Conservation (phyloP, 2,888 invertebrate species). For the Unio pictorum region DNA sequence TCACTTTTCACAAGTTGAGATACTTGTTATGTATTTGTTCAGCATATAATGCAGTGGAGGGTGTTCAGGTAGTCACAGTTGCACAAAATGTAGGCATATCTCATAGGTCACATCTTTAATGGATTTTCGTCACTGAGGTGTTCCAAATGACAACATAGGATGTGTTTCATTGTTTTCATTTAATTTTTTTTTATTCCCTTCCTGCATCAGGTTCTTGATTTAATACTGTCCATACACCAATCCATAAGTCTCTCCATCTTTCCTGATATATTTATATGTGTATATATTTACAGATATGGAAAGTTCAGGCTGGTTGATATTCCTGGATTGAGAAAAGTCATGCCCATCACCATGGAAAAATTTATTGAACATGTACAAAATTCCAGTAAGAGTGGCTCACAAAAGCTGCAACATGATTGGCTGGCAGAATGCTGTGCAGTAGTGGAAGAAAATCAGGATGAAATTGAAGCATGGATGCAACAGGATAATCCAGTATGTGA, state of each 20-base stretch:
- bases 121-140: too few relatives aligned
- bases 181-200: too few relatives aligned
- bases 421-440: conserved; percentile 63
- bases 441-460: conserved; percentile 64
- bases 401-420: conserved; percentile 58
- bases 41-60: too few relatives aligned
- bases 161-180: too few relatives aligned
- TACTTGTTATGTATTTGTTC: too few relatives aligned
- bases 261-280: neutral
- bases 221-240: neutral
- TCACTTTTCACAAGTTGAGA: too few relatives aligned
- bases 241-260: neutral
- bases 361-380: conserved; percentile 58
- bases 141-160: too few relatives aligned
- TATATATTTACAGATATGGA: conserved; percentile 71
- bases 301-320: conserved; percentile 78
- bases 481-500: conserved; percentile 75
- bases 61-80: too few relatives aligned
- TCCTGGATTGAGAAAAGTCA: conserved; percentile 74
- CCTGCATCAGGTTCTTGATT: neutral
- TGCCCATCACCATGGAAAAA: conserved; percentile 67
- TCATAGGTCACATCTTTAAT: too few relatives aligned
- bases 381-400: conserved; percentile 52
- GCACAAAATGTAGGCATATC: too few relatives aligned
- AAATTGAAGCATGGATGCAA: conserved; percentile 83